Conservation (phyloP, 2,888 invertebrate species). For the Drosophila putrida region DNA sequence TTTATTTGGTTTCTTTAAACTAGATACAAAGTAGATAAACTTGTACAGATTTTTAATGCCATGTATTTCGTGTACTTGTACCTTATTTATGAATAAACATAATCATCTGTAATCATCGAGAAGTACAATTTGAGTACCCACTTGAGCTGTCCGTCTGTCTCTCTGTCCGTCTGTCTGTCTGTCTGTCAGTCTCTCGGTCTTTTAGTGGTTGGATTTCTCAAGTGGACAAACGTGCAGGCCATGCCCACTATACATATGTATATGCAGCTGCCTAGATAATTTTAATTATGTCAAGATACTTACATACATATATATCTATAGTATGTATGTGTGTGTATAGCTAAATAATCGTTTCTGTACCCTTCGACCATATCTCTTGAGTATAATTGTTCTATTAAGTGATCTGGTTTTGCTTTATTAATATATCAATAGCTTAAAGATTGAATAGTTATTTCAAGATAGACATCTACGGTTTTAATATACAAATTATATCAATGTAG, state of each 20-base stretch:
- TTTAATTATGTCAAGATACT: slow-evolving; percentile 45
- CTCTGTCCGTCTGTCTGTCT: background rate
- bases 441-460: background rate
- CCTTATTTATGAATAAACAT: slow-evolving; percentile 22
- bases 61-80: slow-evolving; percentile 1
- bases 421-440: background rate
- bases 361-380: slow-evolving; percentile 10
- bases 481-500: too few species aligned
- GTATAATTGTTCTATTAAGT: slow-evolving; percentile 18
- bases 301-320: too few species aligned
- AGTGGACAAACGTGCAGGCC: slow-evolving; percentile 34
- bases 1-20: background rate
- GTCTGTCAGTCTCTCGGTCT: background rate
- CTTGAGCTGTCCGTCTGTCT: slow-evolving; percentile 11
- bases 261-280: slow-evolving; percentile 26
- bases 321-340: background rate
- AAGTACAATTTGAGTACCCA: slow-evolving; percentile 28
- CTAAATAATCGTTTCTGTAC: background rate
- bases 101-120: slow-evolving; percentile 25
- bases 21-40: slow-evolving; percentile 16
- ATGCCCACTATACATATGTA: background rate
- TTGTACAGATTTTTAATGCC: background rate
- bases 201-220: slow-evolving; percentile 15
- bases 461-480: too few species aligned
- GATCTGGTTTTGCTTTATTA: background rate